Percentiles rank a stretch among this genome's conserved stretches.
These are phyloP conservation scores for Trichonephila clavata DNA, from an alignment of 1,140 invertebrate species.

Conservation along the genomic window DNA sequence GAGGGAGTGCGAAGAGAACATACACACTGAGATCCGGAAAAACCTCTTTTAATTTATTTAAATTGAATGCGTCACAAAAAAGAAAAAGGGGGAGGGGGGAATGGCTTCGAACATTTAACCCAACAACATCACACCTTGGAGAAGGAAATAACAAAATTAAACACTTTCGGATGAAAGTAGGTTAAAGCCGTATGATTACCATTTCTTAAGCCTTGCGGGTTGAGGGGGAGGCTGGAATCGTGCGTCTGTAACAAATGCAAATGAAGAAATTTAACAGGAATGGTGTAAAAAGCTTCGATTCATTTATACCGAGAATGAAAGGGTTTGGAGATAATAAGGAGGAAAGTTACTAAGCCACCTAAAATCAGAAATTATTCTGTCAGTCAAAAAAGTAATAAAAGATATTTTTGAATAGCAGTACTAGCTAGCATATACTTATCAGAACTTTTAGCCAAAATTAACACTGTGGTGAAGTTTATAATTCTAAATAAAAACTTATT, in stretches of 20 bases:
- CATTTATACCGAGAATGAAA: background rate
- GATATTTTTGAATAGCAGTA: background rate
- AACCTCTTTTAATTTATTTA: constrained; percentile 68
- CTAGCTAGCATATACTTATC: too few relatives aligned
- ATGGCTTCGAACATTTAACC: constrained; percentile 15
- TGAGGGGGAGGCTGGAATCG: constrained; percentile 4
- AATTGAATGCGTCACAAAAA: constrained; percentile 16
- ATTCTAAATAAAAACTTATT: too few relatives aligned
- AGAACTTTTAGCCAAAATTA: too few relatives aligned
- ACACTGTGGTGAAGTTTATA: too few relatives aligned
- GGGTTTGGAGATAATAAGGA: background rate
- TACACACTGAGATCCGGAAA: constrained; percentile 3
- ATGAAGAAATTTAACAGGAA: constrained; percentile 32
- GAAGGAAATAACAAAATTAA: background rate
- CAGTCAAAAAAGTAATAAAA: background rate
- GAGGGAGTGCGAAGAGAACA: background rate
- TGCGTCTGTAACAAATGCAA: constrained; percentile 26
- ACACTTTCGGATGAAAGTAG: constrained; percentile 50
- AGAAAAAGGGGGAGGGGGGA: background rate
- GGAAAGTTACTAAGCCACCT: background rate
- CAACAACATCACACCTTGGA: constrained; percentile 22
- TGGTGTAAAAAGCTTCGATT: background rate
- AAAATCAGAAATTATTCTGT: background rate
- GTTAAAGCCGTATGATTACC: constrained; percentile 45
- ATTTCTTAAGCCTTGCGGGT: constrained; percentile 27